Evolutionary conservation across 2,797 vertebrate species (phyloP).

Genomic region (Cirrhinus mrigala): DNA sequence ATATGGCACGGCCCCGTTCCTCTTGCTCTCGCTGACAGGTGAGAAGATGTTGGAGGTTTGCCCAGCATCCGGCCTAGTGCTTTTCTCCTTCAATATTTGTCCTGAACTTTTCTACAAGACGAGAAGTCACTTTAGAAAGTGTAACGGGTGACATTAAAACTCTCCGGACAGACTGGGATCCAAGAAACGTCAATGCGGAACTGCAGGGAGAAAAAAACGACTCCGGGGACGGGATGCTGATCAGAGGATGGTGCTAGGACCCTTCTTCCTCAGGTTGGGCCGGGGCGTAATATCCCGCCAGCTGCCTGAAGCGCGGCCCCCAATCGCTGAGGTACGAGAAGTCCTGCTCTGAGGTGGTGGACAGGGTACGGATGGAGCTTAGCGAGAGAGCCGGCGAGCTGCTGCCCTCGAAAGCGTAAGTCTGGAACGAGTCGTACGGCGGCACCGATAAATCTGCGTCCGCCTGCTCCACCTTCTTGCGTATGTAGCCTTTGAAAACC

Average conservation of each 20-base stretch:
- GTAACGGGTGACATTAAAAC: slow-evolving; percentile 37
- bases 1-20: slow-evolving; percentile 23
- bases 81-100: slow-evolving; percentile 30
- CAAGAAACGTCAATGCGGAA: slow-evolving; percentile 29
- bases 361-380: slow-evolving; percentile 95
- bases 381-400: slow-evolving; percentile 91
- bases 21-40: slow-evolving; percentile 41
- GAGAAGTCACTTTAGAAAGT: slow-evolving; percentile 42
- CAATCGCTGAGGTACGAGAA: slow-evolving; percentile 95
- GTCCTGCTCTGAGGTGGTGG: slow-evolving; percentile 94
- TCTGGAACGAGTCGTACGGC: slow-evolving; percentile 98
- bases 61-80: slow-evolving; percentile 15
- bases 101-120: slow-evolving; percentile 37
- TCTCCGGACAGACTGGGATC: slow-evolving; percentile 37
- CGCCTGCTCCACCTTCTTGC: slow-evolving; percentile 95
- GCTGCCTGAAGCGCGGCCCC: slow-evolving; percentile 95
- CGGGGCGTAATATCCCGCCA: slow-evolving; percentile 92
- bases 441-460: slow-evolving; percentile 93
- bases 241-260: slow-evolving; percentile 84
- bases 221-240: slow-evolving; percentile 60
- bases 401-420: slow-evolving; percentile 95
- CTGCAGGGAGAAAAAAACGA: slow-evolving; percentile 60
- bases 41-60: slow-evolving; percentile 45
- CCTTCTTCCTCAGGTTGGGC: slow-evolving; percentile 85
- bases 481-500: slow-evolving; percentile 94